phyloP scores from a whole-genome alignment of 2,113 vertebrate genomes.

The Thryonomys swinderianus region DNA sequence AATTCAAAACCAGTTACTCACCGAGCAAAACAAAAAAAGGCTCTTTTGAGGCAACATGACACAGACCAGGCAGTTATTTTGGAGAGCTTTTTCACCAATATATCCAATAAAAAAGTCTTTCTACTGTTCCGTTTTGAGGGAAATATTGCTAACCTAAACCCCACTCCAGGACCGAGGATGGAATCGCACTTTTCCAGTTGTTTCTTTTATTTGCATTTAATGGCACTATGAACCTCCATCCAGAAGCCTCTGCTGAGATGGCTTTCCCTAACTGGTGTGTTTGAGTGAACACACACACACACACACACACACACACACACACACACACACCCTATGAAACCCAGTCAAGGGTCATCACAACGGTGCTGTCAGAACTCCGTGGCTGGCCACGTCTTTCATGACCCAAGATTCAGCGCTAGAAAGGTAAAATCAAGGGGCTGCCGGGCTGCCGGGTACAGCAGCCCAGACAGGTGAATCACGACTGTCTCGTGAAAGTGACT shows the following conservation, averaged over 20 bases:
- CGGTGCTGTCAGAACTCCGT: neutral
- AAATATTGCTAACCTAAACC: neutral
- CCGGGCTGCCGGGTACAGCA: neutral
- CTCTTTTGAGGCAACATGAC: neutral
- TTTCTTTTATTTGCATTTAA: constrained; percentile 37
- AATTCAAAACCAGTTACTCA: neutral
- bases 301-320: neutral
- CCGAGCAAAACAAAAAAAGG: neutral
- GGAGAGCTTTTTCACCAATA: constrained; percentile 22
- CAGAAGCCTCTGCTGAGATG: neutral
- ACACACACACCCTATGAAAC: neutral
- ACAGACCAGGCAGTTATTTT: neutral
- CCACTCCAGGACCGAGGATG: neutral
- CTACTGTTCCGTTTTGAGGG: neutral
- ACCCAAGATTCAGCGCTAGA: neutral
- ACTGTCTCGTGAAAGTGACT: neutral
- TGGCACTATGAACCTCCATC: neutral
- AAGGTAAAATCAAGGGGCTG: neutral
- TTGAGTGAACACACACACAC: neutral
- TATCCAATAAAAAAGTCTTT: neutral
- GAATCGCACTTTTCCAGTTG: neutral
- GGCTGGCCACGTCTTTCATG: neutral
- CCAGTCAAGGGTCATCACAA: neutral
- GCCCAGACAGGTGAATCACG: too few relatives aligned
- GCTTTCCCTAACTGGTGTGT: neutral